These are phyloP conservation scores for Pipistrellus pipistrellus DNA, from an alignment of 2,797 vertebrate genomes.

Conservation along the genomic window DNA sequence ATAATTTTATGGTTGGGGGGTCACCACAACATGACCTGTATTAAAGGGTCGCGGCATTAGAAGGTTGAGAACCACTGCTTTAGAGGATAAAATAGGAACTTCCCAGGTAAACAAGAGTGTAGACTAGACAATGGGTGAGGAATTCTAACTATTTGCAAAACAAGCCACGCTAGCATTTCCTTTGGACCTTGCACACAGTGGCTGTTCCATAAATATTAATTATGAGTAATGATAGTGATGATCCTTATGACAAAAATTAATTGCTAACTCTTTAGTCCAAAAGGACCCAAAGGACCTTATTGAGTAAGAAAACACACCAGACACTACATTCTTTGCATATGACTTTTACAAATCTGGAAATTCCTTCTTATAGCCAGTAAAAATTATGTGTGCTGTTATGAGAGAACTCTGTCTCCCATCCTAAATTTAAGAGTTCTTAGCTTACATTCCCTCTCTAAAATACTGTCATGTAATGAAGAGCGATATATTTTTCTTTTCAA, in stretches of 20 bases:
- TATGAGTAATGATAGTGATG: constrained; percentile 27
- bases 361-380: background rate
- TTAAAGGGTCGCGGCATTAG: too few species aligned
- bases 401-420: background rate
- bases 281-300: background rate
- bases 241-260: constrained; percentile 60
- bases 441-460: background rate
- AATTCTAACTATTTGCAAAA: background rate
- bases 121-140: background rate
- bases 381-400: background rate
- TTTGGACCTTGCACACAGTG: background rate
- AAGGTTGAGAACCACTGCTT: background rate
- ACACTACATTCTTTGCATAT: background rate
- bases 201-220: constrained; percentile 29
- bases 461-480: background rate
- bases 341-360: constrained; percentile 43
- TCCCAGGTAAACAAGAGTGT: background rate
- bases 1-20: too few species aligned
- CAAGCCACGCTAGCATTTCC: background rate
- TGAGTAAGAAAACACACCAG: constrained; percentile 27
- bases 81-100: background rate
- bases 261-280: constrained; percentile 25
- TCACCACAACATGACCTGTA: too few species aligned
- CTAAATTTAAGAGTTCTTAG: constrained; percentile 9
- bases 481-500: background rate